Evolutionary conservation across 2,888 invertebrate genomes (phyloP).

Genomic region (Andrena bucephala): DNA sequence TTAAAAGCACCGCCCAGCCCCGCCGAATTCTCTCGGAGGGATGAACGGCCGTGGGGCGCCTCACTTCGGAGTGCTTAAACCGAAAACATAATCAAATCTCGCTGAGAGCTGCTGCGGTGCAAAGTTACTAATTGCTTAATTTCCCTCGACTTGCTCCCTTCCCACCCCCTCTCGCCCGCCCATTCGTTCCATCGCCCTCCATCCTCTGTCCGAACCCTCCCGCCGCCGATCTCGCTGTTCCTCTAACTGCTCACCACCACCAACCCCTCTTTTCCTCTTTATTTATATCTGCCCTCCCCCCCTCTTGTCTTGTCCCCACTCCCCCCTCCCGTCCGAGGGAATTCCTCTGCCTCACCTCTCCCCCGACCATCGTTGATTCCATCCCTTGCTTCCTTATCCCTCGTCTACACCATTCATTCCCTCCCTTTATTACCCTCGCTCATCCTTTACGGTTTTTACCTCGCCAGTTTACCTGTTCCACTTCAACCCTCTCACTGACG

Average conservation of each 20-base stretch:
- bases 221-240: background rate
- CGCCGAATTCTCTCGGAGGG: conserved; percentile 43
- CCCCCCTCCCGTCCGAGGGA: background rate
- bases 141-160: conserved; percentile 78
- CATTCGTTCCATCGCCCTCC: conserved; percentile 7
- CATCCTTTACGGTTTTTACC: conserved; percentile 14
- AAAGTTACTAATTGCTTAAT: conserved; percentile 85
- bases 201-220: background rate
- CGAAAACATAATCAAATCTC: conserved; percentile 85
- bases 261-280: conserved; percentile 27
- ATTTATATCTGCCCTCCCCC: conserved; percentile 25
- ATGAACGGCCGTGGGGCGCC: conserved; percentile 32
- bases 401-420: conserved; percentile 18
- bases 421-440: conserved; percentile 17
- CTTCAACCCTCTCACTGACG: background rate
- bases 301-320: conserved; percentile 6
- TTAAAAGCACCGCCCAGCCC: conserved; percentile 63
- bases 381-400: conserved; percentile 18
- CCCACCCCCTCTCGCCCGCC: conserved; percentile 34
- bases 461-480: conserved; percentile 3
- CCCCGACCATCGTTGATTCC: conserved; percentile 7
- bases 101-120: conserved; percentile 82
- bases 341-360: background rate
- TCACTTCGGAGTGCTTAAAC: conserved; percentile 79
- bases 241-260: background rate